Evolutionary conservation across 1,140 invertebrate species (phyloP).

Genomic region (Atta texana): DNA sequence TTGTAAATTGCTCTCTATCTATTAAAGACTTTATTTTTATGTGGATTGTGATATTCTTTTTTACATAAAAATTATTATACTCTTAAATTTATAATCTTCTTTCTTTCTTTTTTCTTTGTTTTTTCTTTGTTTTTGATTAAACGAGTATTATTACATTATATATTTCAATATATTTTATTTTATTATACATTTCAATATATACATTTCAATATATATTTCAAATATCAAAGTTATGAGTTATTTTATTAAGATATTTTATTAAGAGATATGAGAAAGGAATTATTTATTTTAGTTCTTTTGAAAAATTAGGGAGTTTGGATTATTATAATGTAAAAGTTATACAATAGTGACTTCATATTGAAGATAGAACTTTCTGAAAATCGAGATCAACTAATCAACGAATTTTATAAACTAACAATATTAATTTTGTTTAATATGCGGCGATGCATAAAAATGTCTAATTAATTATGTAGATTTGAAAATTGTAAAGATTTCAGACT

Average conservation of each 20-base stretch:
- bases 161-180: too few species aligned
- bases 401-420: not conserved
- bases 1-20: too few species aligned
- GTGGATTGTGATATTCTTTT: too few species aligned
- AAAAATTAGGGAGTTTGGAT: not conserved
- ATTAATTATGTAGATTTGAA: constrained; percentile 17
- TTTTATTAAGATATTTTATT: constrained; percentile 15
- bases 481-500: not conserved
- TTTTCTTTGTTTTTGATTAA: too few species aligned
- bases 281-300: not conserved
- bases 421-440: not conserved
- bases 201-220: too few species aligned
- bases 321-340: constrained; percentile 10
- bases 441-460: not conserved
- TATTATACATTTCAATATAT: too few species aligned
- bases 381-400: not conserved
- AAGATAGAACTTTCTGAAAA: not conserved
- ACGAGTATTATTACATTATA: too few species aligned
- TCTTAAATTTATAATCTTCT: too few species aligned
- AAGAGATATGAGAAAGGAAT: not conserved
- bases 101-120: too few species aligned
- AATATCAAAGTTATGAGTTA: not conserved
- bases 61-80: not conserved
- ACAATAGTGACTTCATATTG: constrained; percentile 1
- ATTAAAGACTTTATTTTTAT: too few species aligned